Evolutionary conservation across 2,113 vertebrate species (phyloP).

Genomic region (Antechinus stuartii): DNA sequence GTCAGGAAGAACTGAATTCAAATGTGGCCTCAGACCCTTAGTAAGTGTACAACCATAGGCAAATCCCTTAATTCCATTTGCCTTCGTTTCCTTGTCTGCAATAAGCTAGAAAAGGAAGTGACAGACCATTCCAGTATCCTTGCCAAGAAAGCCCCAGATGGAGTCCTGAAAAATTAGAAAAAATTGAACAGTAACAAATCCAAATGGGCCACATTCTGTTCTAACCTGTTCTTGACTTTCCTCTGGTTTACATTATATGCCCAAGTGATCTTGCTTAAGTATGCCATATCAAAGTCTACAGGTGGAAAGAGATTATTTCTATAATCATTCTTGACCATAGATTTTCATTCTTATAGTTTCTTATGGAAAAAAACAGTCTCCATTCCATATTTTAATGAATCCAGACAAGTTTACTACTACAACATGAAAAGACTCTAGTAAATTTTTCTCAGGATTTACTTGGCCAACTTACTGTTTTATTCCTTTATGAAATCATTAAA

Average conservation of each 20-base stretch:
- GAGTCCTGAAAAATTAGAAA: not conserved
- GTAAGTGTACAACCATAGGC: not conserved
- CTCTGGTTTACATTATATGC: not conserved
- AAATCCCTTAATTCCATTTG: not conserved
- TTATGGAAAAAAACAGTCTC: not conserved
- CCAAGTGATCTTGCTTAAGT: not conserved
- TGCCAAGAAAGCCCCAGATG: not conserved
- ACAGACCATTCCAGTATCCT: not conserved
- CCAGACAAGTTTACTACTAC: not conserved
- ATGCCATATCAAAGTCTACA: not conserved
- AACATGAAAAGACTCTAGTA: not conserved
- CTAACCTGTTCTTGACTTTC: not conserved
- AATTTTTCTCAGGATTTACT: not conserved
- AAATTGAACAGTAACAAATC: not conserved
- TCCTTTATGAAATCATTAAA: constrained; percentile 44
- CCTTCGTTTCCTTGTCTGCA: not conserved
- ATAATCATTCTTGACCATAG: not conserved
- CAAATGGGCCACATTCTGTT: not conserved
- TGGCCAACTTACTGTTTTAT: constrained; percentile 39
- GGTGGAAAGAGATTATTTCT: not conserved
- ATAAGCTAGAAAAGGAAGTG: not conserved
- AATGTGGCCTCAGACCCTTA: not conserved
- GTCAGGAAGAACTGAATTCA: not conserved
- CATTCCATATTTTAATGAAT: not conserved
- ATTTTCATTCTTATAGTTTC: not conserved